Percentiles rank a stretch among this genome's conserved stretches.
phyloP scores from a whole-genome alignment of 2,797 vertebrate species.

The Melopsittacus undulatus region DNA sequence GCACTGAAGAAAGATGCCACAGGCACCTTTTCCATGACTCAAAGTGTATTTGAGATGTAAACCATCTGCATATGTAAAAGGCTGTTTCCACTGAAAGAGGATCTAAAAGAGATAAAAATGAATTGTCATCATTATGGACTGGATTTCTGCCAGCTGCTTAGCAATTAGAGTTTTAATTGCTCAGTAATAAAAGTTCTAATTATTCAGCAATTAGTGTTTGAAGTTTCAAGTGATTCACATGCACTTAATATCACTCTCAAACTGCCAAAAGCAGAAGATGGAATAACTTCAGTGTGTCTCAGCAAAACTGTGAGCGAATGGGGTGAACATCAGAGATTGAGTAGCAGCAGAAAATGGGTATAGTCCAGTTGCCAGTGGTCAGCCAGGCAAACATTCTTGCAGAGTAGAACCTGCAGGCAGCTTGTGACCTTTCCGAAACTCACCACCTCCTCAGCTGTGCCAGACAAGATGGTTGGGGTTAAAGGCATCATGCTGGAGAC shows the following conservation, averaged over 20 bases:
- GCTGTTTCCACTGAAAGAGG: not conserved
- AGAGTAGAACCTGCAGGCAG: not conserved
- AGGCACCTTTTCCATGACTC: not conserved
- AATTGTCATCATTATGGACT: slow-evolving; percentile 14
- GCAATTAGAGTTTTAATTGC: slow-evolving; percentile 61
- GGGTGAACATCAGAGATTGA: not conserved
- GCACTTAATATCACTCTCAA: not conserved
- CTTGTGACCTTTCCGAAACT: not conserved
- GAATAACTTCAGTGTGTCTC: not conserved
- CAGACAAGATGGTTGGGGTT: not conserved
- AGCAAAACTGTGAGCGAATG: not conserved
- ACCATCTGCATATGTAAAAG: not conserved
- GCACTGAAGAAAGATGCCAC: not conserved
- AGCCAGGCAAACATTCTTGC: not conserved
- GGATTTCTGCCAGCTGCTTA: slow-evolving; percentile 53
- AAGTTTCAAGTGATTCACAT: slow-evolving; percentile 26
- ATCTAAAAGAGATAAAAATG: slow-evolving; percentile 43
- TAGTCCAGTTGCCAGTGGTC: not conserved
- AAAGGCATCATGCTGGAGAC: not conserved
- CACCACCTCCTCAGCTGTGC: not conserved
- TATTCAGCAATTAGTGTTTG: slow-evolving; percentile 50
- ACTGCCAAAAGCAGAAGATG: not conserved
- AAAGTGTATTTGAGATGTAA: not conserved
- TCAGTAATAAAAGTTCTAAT: slow-evolving; percentile 52
- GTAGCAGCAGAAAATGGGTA: not conserved